Evolutionary conservation across 2,888 invertebrate species (phyloP).

Genomic region (Notodromas monacha): DNA sequence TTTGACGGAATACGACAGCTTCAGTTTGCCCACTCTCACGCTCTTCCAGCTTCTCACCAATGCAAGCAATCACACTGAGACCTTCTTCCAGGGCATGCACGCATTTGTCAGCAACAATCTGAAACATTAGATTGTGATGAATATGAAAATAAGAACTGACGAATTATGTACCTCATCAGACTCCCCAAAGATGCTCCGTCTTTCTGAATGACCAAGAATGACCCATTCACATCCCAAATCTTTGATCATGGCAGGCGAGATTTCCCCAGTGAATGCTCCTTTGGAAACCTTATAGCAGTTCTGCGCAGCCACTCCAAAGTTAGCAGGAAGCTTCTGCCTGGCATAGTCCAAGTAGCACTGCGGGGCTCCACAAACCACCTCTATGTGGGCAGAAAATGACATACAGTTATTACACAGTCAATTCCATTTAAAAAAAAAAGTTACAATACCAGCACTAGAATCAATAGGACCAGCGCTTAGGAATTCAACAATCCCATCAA

Average conservation of each 20-base stretch:
- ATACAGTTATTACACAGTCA: too few species aligned
- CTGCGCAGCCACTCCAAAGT: conserved; percentile 46
- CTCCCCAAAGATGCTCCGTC: conserved; percentile 75
- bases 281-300: conserved; percentile 69
- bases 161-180: conserved; percentile 49
- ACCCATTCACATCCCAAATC: conserved; percentile 75
- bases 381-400: too few species aligned
- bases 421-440: too few species aligned
- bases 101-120: conserved; percentile 20
- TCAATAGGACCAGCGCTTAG: conserved; percentile 14
- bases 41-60: conserved; percentile 84
- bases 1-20: conserved; percentile 65
- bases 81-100: conserved; percentile 17
- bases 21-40: conserved; percentile 73
- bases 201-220: conserved; percentile 86
- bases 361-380: conserved; percentile 68
- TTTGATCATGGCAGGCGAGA: conserved; percentile 82
- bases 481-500: conserved; percentile 15
- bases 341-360: conserved; percentile 46
- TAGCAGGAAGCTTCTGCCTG: conserved; percentile 28
- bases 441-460: conserved; percentile 16
- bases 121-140: too few species aligned
- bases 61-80: conserved; percentile 51
- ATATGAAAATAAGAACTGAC: too few species aligned
- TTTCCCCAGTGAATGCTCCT: conserved; percentile 84